Evolutionary conservation across 2,797 vertebrate species (phyloP), one percentile per base, ranked within the genome.

Genomic region (Oceanodroma leucorhoa): DNA sequence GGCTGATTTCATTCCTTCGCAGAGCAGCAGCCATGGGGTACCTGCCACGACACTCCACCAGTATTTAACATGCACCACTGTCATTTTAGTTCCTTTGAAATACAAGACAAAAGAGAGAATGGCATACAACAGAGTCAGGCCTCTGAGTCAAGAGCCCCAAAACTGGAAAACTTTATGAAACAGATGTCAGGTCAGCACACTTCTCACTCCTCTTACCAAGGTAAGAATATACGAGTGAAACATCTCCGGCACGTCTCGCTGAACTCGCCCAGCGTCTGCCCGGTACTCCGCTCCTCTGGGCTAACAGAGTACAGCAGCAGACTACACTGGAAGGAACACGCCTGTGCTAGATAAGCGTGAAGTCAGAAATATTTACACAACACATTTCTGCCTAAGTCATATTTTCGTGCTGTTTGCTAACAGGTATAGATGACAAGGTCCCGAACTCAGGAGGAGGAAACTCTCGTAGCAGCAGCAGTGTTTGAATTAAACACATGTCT

Each of bases 311-410:
- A 15, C 17, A 27, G 64, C 30, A 64, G 60, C 27, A 61, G 41
- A 41, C 10, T 41, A 6, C 2, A 20, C 61, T 64, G 53, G 64
- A 34, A 91, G 53, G 57, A 85, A 91, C 45, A 71, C 54, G 55
- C 26, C 73, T 72, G 34, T n/a, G 40, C 66, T 41, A 58, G 45
- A 11, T 7, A 27, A 34, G 24, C 0, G 0, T 30, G 45, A 66
- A 67, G 26, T 60, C 60, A 91, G 65, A 92, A 91, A 75, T 78
- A 83, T 53, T 91, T 81, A 50, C 78, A 54, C 22, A 65, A 36
- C 20, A 22, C 10, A 2, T 50, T 73, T 66, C 48, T 90, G 54
- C 12, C 58, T n/a, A 48, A 75, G 54, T 6, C 34, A 32, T 14
- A 9, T 16, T 81, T 65, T 69, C 38, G 45, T 57, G 58, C 89